Evolutionary conservation across 1,140 invertebrate species (phyloP).

Genomic region (Aphelinus atriplicis): DNA sequence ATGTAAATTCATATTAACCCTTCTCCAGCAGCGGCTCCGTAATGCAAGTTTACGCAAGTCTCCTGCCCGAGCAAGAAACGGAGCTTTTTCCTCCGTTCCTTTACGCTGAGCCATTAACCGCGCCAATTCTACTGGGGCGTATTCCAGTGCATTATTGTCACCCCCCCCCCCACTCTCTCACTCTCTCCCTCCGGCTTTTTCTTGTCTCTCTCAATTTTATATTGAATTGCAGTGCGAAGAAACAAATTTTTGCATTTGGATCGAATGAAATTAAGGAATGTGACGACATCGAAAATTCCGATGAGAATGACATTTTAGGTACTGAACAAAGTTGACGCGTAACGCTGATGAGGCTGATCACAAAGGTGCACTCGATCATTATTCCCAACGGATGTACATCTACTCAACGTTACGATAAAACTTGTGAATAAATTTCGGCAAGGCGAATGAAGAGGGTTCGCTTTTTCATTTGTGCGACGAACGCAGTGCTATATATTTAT

Average conservation of each 20-base stretch:
- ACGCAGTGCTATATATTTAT: too few species aligned
- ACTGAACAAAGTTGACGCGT: too few species aligned
- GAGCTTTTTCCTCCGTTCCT: not conserved
- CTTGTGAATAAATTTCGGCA: too few species aligned
- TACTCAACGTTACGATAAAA: too few species aligned
- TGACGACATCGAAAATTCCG: not conserved
- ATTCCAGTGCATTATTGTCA: slow-evolving; percentile 19
- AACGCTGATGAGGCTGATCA: too few species aligned
- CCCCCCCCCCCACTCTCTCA: too few species aligned
- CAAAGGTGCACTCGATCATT: too few species aligned
- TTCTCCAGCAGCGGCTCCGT: not conserved
- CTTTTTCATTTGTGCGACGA: too few species aligned
- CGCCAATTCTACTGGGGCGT: not conserved
- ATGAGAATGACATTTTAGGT: not conserved
- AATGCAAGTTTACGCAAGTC: slow-evolving; percentile 35
- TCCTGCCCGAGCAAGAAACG: slow-evolving; percentile 9
- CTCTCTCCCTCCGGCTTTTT: too few species aligned
- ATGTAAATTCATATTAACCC: slow-evolving; percentile 33
- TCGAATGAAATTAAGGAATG: not conserved
- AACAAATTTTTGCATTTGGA: not conserved
- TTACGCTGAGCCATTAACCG: not conserved
- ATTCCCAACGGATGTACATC: too few species aligned
- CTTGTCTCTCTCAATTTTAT: not conserved
- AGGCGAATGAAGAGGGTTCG: too few species aligned
- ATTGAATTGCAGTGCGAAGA: not conserved